Percentiles rank a stretch among this genome's conserved stretches.
Evolutionary conservation across 2,888 invertebrate species (phyloP).

Genomic region (Eumerus sabulonum): DNA sequence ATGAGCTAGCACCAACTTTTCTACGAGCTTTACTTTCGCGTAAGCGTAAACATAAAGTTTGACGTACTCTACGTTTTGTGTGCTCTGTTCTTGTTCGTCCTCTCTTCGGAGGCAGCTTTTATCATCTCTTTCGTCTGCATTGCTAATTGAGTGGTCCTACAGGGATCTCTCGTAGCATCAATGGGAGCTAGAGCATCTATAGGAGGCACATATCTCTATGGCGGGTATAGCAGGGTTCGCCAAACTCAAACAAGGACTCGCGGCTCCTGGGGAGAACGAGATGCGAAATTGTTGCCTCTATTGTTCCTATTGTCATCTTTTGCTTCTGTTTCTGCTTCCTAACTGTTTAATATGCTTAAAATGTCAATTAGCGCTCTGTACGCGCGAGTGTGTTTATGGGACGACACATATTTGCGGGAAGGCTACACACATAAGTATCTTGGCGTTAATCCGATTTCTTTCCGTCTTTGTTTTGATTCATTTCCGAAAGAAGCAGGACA

Average conservation of each 20-base stretch:
- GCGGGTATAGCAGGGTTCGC: background rate
- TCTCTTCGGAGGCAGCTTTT: constrained; percentile 18
- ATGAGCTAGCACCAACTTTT: background rate
- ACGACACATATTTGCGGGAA: too few species aligned
- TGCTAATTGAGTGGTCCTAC: constrained; percentile 59
- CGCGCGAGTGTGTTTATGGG: background rate
- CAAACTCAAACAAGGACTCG: constrained; percentile 46
- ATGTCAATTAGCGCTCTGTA: constrained; percentile 54
- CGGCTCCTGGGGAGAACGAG: background rate
- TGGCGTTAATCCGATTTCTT: background rate
- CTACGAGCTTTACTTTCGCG: constrained; percentile 34
- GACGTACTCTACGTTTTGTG: constrained; percentile 36
- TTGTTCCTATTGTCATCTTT: constrained; percentile 1
- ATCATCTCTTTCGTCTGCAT: constrained; percentile 55
- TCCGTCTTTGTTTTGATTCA: constrained; percentile 14
- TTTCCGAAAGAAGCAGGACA: background rate
- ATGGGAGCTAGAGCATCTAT: too few species aligned
- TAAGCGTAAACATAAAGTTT: constrained; percentile 47
- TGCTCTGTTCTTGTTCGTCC: constrained; percentile 5
- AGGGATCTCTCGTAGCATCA: constrained; percentile 11
- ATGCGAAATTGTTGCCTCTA: constrained; percentile 15
- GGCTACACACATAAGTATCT: too few species aligned
- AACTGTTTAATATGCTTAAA: constrained; percentile 63
- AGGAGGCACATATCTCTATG: too few species aligned
- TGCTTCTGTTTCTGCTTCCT: constrained; percentile 42